Conservation (phyloP, 2,888 invertebrate genomes). For the Tillus elongatus region DNA sequence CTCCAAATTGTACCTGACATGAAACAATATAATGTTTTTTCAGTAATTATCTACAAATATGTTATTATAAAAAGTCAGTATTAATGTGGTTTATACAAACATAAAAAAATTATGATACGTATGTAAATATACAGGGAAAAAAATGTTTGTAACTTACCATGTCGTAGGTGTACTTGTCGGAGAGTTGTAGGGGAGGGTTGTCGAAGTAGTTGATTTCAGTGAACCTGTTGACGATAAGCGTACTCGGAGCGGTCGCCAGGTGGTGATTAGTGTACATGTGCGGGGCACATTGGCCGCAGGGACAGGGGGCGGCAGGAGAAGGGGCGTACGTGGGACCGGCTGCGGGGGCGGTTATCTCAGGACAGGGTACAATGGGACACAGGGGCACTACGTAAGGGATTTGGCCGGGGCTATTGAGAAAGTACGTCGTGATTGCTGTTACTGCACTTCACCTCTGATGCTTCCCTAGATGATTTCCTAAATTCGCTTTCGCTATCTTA, state of each 20-base stretch:
- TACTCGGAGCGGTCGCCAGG: conserved; percentile 32
- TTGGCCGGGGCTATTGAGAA: conserved; percentile 42
- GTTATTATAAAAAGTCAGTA: too few species aligned
- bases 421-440: conserved; percentile 42
- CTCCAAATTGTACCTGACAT: too few species aligned
- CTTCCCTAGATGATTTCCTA: too few species aligned
- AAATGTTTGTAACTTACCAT: conserved; percentile 41
- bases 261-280: conserved; percentile 37
- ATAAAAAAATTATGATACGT: conserved; percentile 9
- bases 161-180: conserved; percentile 39
- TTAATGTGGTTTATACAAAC: too few species aligned
- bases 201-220: conserved; percentile 45
- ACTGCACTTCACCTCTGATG: too few species aligned
- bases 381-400: conserved; percentile 43
- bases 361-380: conserved; percentile 39
- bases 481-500: too few species aligned
- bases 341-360: conserved; percentile 39
- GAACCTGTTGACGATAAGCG: conserved; percentile 42
- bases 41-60: too few species aligned
- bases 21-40: too few species aligned
- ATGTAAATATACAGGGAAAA: too few species aligned
- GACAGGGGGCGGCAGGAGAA: conserved; percentile 44
- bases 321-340: conserved; percentile 40
- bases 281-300: conserved; percentile 50
- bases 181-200: conserved; percentile 30